A percentile compares a stretch with the other conserved stretches of the same genome.
Conservation (phyloP, 2,888 invertebrate genomes). For the Taenaris catops region DNA sequence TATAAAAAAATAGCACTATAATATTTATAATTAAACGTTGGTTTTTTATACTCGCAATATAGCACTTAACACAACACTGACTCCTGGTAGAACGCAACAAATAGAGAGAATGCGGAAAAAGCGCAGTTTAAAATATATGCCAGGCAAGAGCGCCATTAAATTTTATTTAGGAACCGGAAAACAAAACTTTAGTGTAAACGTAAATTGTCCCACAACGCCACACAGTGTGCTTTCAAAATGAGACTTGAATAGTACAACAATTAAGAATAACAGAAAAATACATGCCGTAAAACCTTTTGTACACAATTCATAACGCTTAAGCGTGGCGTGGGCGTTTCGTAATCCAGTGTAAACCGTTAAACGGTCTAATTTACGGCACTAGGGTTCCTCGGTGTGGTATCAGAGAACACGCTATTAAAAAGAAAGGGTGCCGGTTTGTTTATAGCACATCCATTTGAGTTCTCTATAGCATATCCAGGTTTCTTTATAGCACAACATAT, state of each 20-base stretch:
- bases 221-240: conserved; percentile 14
- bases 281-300: conserved; percentile 22
- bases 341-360: conserved; percentile 26
- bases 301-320: conserved; percentile 20
- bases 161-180: conserved; percentile 17
- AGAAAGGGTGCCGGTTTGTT: too few species aligned
- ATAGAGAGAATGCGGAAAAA: conserved; percentile 2
- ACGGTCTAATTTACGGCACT: conserved; percentile 29
- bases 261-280: conserved; percentile 27
- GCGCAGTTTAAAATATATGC: conserved; percentile 8
- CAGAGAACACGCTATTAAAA: conserved; percentile 32
- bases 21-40: too few species aligned
- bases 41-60: too few species aligned
- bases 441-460: too few species aligned
- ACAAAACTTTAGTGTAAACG: conserved; percentile 17
- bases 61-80: neutral
- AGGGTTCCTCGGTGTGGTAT: conserved; percentile 29
- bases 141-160: conserved; percentile 13
- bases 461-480: too few species aligned
- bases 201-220: conserved; percentile 21
- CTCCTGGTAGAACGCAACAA: conserved; percentile 6
- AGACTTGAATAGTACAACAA: conserved; percentile 23
- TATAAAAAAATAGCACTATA: too few species aligned
- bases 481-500: too few species aligned
- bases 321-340: conserved; percentile 22